Evolutionary conservation across 2,113 vertebrate genomes (phyloP), one percentile per base, ranked within the genome.

Genomic region (Chascanopsetta lugubris): DNA sequence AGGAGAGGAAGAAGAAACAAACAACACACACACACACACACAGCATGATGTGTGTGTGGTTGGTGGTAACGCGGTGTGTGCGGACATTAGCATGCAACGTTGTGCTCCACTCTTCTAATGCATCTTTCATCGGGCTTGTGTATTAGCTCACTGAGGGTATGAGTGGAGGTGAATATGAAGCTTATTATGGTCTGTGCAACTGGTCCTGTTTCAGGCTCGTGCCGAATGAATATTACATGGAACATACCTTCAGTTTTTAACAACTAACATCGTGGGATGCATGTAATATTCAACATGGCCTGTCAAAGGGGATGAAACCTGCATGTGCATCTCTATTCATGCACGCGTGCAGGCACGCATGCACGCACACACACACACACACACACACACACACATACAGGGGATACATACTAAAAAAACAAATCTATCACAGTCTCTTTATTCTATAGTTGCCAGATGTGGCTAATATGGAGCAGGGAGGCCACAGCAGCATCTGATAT

Each of bases 181-280:
- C 50, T 55, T 62, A 61, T 69, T 50, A 67, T 50, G 55, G 46
- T 42, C 11, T 25, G 43, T 22, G 43, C 45, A 38, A 46, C 45
- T 36, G 54, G 57, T 72, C 59, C 58, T 51, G 21, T 17, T 9
- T 43, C n/a, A n/a, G 26, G 22, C n/a, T 55, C n/a, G 25, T 8
- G 57, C 32, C 10, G 49, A 8, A 81, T 78, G 75, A 79, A 85
- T 72, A 76, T 76, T 79, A 62, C 71, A 81, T 72, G 43, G 30
- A 72, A 61, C 54, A 75, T 58, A 53, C 48, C 30, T 69, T 26
- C 43, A 36, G 10, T 58, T 69, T 80, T 72, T 59, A 77, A 71
- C 45, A 47, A 43, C 55, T n/a, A 34, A 57, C 46, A 17, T 48
- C 26, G 48, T 27, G 61, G 49, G 64, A 79, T 11, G 17, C 32